Percentiles rank a stretch among this genome's conserved stretches.
phyloP scores from a whole-genome alignment of 2,797 vertebrate genomes.

The Scyliorhinus canicula region DNA sequence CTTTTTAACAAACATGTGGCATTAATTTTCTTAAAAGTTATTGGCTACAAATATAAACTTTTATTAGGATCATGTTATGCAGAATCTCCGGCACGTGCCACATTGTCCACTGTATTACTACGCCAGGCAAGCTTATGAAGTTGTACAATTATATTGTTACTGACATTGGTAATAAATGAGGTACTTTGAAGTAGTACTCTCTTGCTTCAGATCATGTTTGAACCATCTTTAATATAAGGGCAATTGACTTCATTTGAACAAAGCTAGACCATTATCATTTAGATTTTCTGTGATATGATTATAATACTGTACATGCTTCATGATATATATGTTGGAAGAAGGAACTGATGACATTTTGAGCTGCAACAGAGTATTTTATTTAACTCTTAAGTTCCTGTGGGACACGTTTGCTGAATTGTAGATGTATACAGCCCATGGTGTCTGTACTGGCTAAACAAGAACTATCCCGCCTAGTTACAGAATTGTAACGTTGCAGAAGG shows the following conservation, averaged over 20 bases:
- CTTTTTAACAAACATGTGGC: constrained; percentile 27
- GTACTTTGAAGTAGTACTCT: not conserved
- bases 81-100: not conserved
- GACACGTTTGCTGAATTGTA: not conserved
- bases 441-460: not conserved
- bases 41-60: constrained; percentile 10
- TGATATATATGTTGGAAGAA: not conserved
- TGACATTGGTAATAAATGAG: not conserved
- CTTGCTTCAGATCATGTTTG: not conserved
- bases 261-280: not conserved
- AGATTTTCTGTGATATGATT: constrained; percentile 11
- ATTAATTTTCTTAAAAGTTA: not conserved
- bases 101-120: not conserved
- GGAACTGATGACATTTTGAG: not conserved
- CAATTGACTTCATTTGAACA: constrained; percentile 18
- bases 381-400: not conserved
- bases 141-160: not conserved
- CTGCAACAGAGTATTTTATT: not conserved
- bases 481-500: no score
- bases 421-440: not conserved
- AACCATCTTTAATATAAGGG: not conserved
- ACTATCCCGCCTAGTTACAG: no score
- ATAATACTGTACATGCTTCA: not conserved
- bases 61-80: constrained; percentile 24
- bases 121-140: not conserved